phyloP scores from a whole-genome alignment of 2,113 vertebrate genomes.

The Elephantulus edwardii region DNA sequence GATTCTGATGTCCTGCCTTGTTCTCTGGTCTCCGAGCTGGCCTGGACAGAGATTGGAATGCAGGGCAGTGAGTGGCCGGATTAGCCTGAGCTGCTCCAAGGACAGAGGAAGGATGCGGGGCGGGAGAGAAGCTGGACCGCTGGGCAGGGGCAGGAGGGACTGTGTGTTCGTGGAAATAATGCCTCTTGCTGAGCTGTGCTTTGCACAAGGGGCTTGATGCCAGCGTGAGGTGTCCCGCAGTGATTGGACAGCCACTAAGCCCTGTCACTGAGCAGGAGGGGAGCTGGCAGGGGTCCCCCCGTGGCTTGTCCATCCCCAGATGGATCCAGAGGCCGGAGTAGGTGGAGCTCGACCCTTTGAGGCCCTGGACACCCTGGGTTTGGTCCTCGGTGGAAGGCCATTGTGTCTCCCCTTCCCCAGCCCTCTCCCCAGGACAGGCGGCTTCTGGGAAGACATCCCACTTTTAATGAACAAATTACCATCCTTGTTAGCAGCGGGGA shows the following conservation, averaged over 20 bases:
- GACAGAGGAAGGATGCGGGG: conserved; percentile 14
- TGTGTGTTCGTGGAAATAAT: conserved; percentile 52
- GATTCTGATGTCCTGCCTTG: not conserved
- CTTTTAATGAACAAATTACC: conserved; percentile 88
- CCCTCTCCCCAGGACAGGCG: not conserved
- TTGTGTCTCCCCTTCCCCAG: not conserved
- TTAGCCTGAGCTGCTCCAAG: conserved; percentile 53
- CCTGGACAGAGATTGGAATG: not conserved
- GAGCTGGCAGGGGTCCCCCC: not conserved
- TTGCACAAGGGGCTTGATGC: conserved; percentile 34
- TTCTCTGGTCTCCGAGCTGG: not conserved
- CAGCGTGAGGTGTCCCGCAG: not conserved
- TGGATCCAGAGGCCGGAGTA: not conserved
- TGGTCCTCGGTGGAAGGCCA: not conserved
- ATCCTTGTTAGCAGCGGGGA: conserved; percentile 85
- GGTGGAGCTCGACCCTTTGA: not conserved
- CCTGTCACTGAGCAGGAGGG: not conserved
- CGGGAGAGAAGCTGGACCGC: not conserved
- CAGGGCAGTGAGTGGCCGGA: not conserved
- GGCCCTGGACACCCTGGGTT: not conserved
- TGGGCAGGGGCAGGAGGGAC: not conserved
- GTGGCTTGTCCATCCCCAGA: not conserved
- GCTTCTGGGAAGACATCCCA: conserved; percentile 79
- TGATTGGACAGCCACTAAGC: not conserved
- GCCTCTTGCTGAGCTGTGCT: conserved; percentile 56